A percentile compares a stretch with the other conserved stretches of the same genome.
Evolutionary conservation across 2,113 vertebrate species (phyloP).

Genomic region (Apistogramma diplotaenia): DNA sequence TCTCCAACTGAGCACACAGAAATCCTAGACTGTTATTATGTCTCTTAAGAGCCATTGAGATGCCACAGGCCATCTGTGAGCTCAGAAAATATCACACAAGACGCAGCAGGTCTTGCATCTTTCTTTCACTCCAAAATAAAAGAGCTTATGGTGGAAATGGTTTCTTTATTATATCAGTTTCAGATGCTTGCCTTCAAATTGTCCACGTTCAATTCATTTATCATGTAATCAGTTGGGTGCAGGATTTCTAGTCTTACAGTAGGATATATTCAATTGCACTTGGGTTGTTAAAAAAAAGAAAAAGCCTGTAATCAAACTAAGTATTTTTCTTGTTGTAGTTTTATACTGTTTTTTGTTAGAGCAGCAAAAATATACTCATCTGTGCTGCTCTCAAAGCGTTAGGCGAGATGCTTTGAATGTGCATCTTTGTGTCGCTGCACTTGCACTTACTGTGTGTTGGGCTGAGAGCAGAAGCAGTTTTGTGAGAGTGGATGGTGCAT

Average conservation of each 20-base stretch:
- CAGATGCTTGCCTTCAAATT: not conserved
- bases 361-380: not conserved
- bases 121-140: not conserved
- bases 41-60: slow-evolving; percentile 61
- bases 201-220: not conserved
- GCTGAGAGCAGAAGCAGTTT: not conserved
- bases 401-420: not conserved
- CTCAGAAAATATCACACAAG: slow-evolving; percentile 38
- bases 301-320: rapidly evolving
- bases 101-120: not conserved
- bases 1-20: slow-evolving; percentile 50
- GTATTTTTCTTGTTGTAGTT: not conserved
- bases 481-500: slow-evolving; percentile 3
- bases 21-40: slow-evolving; percentile 61
- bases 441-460: not conserved
- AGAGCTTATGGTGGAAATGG: not conserved
- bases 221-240: not conserved
- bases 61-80: slow-evolving; percentile 46
- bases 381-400: not conserved
- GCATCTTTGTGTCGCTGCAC: not conserved
- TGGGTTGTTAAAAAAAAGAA: too few species aligned
- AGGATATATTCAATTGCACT: not conserved
- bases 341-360: not conserved
- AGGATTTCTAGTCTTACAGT: not conserved
- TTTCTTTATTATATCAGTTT: not conserved